Base-by-base conservation (phyloP, 1,140 invertebrate genomes). In the Caenorhabditis brenneri region DNA sequence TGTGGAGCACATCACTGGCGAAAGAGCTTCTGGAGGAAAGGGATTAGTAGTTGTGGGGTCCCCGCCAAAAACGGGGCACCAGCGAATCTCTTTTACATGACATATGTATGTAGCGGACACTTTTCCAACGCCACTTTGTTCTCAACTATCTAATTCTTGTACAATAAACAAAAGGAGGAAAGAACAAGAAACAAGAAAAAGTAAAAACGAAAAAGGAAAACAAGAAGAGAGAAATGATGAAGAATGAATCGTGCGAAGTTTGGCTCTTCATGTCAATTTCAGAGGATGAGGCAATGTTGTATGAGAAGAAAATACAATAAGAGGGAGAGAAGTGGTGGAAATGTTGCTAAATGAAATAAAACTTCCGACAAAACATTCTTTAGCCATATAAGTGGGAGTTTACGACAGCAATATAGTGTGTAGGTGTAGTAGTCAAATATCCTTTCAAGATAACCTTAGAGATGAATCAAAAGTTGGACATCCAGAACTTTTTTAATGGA, bases 71-170 rank as follows among this genome's bases (percentile, higher is more conserved):
- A 65, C 31, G 65, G 65, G 65, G 65, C 33, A 74, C 65, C n/a
- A 74, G 58, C 65, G 36, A 74, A 74, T 74, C 36, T 42, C 36
- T 74, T 74, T 31, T 74, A 74, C 65, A 74, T 74, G 65, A 74
- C 65, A 74, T 74, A 74, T 74, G 65, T 74, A 74, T 74, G 65
- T 74, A 46, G 36, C 36, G 36, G 65, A 74, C 65, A 65, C 58
- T 65, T 65, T 65, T 33, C 31, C 29, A 19, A 65, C 12, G 58
- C 1, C 29, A 42, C 36, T 74, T 74, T 74, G 65, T 74, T 74
- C 65, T 42, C 65, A 74, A 74, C 65, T 74, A 27, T 74, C 65
- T 74, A 74, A 74, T 74, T 74, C 65, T 74, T 74, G 19, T 74
- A 74, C 65, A 74, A 74, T 74, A 74, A 74, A 74, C 65, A 74